A percentile compares a stretch with the other conserved stretches of the same genome.
phyloP scores from a whole-genome alignment of 2,888 invertebrate species.

The Acanthosepion lycidas region DNA sequence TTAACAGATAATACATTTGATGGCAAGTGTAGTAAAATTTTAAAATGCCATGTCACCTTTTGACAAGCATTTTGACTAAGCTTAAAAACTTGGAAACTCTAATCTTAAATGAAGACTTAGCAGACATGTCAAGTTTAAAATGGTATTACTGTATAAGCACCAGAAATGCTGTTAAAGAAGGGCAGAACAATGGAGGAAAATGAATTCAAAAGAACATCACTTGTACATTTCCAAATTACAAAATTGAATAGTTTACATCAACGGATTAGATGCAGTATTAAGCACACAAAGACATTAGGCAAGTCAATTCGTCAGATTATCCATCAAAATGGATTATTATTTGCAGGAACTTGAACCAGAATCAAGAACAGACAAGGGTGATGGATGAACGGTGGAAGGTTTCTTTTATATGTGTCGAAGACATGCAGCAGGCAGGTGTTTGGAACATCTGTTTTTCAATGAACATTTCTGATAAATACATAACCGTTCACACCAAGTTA shows the following conservation, averaged over 20 bases:
- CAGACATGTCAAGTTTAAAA: neutral
- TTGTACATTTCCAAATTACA: neutral
- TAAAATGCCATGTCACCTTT: neutral
- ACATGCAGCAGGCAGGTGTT: neutral
- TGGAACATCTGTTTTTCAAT: neutral
- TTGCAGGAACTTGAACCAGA: too few relatives aligned
- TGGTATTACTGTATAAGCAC: too few relatives aligned
- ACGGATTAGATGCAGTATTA: neutral
- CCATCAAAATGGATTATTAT: constrained; percentile 18
- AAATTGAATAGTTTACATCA: constrained; percentile 33
- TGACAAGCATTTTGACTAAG: neutral
- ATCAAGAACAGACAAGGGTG: neutral
- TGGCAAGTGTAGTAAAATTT: neutral
- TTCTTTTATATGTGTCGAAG: too few relatives aligned
- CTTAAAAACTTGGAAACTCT: neutral
- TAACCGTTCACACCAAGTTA: too few relatives aligned
- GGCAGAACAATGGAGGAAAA: too few relatives aligned
- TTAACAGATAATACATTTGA: neutral
- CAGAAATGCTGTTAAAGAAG: too few relatives aligned
- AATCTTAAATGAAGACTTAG: neutral
- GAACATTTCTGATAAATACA: neutral
- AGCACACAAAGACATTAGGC: neutral
- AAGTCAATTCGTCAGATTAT: neutral
- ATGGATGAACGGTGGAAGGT: neutral
- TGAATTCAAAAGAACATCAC: neutral